These are phyloP conservation scores for Ispidina picta DNA, from an alignment of 2,797 vertebrate genomes.

Conservation along the genomic window DNA sequence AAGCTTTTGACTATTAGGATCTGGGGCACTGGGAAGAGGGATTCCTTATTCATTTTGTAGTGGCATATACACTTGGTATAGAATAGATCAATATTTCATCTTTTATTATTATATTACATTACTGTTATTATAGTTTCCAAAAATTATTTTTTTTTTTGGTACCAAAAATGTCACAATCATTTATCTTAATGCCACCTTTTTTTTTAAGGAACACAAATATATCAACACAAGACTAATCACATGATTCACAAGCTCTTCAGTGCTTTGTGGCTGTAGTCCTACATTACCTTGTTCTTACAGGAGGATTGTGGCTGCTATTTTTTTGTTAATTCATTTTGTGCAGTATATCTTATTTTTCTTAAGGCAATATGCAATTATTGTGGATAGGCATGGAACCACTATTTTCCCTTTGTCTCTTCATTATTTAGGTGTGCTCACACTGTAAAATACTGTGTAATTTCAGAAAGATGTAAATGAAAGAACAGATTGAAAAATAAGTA, in stretches of 20 bases:
- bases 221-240: background rate
- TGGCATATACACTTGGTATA: background rate
- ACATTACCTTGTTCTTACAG: background rate
- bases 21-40: accelerated
- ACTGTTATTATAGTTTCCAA: background rate
- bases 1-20: background rate
- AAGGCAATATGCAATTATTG: background rate
- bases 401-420: background rate
- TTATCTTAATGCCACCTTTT: background rate
- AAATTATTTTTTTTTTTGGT: background rate
- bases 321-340: background rate
- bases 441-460: background rate
- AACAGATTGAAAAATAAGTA: background rate
- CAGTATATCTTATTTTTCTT: background rate
- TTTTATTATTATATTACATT: background rate
- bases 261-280: background rate
- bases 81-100: background rate
- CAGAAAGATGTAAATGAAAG: background rate
- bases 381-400: background rate
- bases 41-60: background rate
- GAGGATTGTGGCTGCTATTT: background rate
- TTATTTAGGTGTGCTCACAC: background rate
- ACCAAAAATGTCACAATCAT: background rate
- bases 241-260: background rate
- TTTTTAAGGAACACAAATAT: background rate